Conservation (phyloP, 2,113 vertebrate genomes). For the Catharus fuscescens region DNA sequence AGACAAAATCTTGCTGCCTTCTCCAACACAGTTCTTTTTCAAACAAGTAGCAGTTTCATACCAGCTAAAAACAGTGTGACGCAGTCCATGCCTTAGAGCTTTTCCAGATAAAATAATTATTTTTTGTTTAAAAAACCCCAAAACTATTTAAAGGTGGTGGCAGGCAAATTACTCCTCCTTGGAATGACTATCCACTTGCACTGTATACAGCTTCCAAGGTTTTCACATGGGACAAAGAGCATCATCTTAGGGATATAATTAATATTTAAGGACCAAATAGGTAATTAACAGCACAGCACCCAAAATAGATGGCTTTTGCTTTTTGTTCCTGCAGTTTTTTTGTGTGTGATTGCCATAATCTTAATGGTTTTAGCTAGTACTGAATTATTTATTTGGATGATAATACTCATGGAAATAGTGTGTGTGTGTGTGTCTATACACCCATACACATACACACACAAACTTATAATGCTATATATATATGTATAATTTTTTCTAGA, state of each 20-base stretch:
- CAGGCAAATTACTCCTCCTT: neutral
- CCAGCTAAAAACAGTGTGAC: neutral
- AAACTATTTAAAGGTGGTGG: neutral
- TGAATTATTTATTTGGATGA: neutral
- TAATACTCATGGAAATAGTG: neutral
- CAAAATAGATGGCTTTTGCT: neutral
- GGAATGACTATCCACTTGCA: neutral
- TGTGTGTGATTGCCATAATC: neutral
- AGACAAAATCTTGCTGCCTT: neutral
- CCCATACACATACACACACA: neutral
- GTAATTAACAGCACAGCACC: neutral
- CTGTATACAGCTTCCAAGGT: neutral
- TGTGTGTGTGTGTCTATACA: rapidly evolving
- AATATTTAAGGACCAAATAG: neutral
- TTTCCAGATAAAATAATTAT: neutral
- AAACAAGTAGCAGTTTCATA: neutral
- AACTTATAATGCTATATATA: neutral
- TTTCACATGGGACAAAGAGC: neutral
- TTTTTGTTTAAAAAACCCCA: neutral
- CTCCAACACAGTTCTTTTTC: neutral
- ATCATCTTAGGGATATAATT: neutral
- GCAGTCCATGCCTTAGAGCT: neutral
- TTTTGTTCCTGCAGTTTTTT: neutral
- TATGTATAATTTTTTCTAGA: neutral
- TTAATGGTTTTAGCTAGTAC: neutral